phyloP scores from a whole-genome alignment of 1,140 invertebrate genomes.

The Leptonema lineaticorne region DNA sequence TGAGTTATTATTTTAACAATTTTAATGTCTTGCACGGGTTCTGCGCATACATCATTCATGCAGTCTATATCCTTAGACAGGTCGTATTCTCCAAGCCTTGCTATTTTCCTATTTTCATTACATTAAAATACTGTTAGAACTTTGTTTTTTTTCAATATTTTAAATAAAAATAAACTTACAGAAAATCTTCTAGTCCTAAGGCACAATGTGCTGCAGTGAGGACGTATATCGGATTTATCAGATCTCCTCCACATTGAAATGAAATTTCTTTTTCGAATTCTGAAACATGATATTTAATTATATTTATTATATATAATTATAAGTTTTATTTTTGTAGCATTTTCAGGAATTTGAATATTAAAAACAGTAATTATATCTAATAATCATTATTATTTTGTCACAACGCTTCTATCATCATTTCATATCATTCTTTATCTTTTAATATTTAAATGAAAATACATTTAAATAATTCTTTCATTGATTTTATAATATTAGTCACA shows the following conservation, averaged over 20 bases:
- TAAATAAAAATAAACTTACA: slow-evolving; percentile 47
- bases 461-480: too few relatives aligned
- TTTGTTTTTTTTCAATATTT: neutral
- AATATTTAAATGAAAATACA: too few relatives aligned
- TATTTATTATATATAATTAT: too few relatives aligned
- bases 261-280: slow-evolving; percentile 42
- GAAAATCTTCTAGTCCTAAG: slow-evolving; percentile 47
- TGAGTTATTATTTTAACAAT: slow-evolving; percentile 55
- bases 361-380: too few relatives aligned
- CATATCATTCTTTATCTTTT: too few relatives aligned
- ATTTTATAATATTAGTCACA: too few relatives aligned
- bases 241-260: slow-evolving; percentile 64
- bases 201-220: slow-evolving; percentile 71
- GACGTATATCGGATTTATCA: slow-evolving; percentile 62
- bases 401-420: too few relatives aligned
- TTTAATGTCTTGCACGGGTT: slow-evolving; percentile 57
- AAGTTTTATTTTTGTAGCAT: too few relatives aligned
- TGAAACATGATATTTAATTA: neutral
- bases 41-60: slow-evolving; percentile 56
- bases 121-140: slow-evolving; percentile 6
- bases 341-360: too few relatives aligned
- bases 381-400: too few relatives aligned
- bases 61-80: slow-evolving; percentile 59
- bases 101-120: slow-evolving; percentile 48
- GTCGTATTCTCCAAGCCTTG: slow-evolving; percentile 64